Percentiles rank a stretch among this genome's conserved stretches.
phyloP scores from a whole-genome alignment of 2,113 vertebrate genomes.

The Abramis brama region DNA sequence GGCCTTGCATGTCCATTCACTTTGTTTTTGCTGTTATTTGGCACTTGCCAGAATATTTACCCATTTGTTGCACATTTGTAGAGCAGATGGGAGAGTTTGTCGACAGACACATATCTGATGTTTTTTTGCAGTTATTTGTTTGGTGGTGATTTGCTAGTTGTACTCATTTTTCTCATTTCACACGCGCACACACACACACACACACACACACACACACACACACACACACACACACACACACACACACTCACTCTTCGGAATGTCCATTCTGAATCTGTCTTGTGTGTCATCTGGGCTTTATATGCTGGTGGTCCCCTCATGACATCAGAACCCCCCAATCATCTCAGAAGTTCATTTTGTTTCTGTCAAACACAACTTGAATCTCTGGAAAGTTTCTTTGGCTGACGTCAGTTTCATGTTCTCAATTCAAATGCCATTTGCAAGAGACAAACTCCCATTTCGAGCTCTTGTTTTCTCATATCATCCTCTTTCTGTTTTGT shows the following conservation, averaged over 20 bases:
- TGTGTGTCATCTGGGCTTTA: not conserved
- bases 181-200: no score
- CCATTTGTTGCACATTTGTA: no score
- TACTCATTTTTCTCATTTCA: no score
- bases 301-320: not conserved
- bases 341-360: constrained; percentile 4
- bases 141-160: no score
- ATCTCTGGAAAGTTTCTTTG: constrained; percentile 2
- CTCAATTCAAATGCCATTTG: constrained; percentile 15
- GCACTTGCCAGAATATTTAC: no score
- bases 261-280: constrained; percentile 5
- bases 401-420: constrained; percentile 1
- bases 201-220: not conserved
- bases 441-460: constrained; percentile 18
- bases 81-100: no score
- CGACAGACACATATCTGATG: no score
- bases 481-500: not conserved
- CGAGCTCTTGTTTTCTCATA: not conserved
- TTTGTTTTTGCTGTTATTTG: no score
- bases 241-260: not conserved
- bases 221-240: not conserved
- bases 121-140: no score
- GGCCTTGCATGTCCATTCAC: no score
- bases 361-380: constrained; percentile 15
- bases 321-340: constrained; percentile 39